These are phyloP conservation scores for Cerastoderma edule DNA, from an alignment of 2,888 invertebrate genomes.

Conservation along the genomic window DNA sequence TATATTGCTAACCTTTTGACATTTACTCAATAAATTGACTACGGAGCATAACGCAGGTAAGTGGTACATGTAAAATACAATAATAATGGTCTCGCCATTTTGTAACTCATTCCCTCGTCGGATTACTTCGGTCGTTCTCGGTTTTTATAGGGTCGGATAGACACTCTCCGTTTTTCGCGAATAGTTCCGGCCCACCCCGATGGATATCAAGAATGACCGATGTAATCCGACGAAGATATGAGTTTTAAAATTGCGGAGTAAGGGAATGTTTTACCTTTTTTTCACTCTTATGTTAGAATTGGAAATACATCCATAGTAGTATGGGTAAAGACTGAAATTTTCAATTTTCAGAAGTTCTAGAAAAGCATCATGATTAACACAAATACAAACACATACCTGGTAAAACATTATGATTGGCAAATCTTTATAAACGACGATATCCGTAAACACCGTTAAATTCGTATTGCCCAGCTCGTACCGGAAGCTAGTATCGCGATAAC, in stretches of 20 bases:
- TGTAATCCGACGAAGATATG: too few species aligned
- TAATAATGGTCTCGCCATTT: too few species aligned
- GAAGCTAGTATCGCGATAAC: slow-evolving; percentile 35
- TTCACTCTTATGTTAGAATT: neutral
- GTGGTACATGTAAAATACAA: too few species aligned
- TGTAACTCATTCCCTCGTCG: too few species aligned
- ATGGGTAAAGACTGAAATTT: neutral
- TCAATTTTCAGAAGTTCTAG: neutral
- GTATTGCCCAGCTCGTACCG: slow-evolving; percentile 26
- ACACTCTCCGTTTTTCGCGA: too few species aligned
- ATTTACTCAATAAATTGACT: too few species aligned
- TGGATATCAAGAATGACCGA: neutral
- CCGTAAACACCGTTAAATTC: slow-evolving; percentile 23
- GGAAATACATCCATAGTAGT: neutral
- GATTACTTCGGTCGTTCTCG: too few species aligned
- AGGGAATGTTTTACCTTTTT: neutral
- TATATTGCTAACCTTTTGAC: too few species aligned
- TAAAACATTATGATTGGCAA: slow-evolving; percentile 48
- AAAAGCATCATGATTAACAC: neutral
- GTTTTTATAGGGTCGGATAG: too few species aligned
- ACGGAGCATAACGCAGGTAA: too few species aligned
- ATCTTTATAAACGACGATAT: slow-evolving; percentile 36
- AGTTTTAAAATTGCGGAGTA: neutral
- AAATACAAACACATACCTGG: slow-evolving; percentile 42
- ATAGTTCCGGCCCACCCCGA: too few species aligned